Evolutionary conservation across 2,888 invertebrate genomes (phyloP), one percentile per base, ranked within the genome.

Genomic region (Microplitis manilae): DNA sequence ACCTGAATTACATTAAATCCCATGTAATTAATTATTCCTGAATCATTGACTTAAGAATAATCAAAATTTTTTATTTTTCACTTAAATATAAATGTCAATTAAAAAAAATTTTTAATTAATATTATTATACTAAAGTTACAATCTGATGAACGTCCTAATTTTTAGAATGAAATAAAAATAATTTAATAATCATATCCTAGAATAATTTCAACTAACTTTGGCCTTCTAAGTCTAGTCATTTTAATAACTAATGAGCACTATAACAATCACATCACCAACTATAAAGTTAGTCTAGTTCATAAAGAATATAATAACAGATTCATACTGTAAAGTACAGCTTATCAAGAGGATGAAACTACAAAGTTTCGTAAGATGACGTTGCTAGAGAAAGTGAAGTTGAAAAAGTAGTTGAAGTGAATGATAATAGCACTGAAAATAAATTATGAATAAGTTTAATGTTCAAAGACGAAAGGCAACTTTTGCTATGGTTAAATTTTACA

Each of bases 401-500:
- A 64, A 50, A 50, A 50, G 50, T 50, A 4, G 50, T 50, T 50
- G 50, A 50, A 50, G 50, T 50, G 50, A 50, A 50, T 50, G 50
- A 50, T 50, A 50, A 50, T 50, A 50, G 9, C 50, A 50, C 13
- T 8, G 67, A 76, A 59, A 70, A 76, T 61, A 17, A 38, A 15
- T 30, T 39, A 20, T 15, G 62, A 50, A 50, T 50, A 50, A 13
- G 9, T 50, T 50, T 50, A 50, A 9, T 50, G 13, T 13, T 50
- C 13, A 13, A 50, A 50, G 13, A 50, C 13, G 50, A 50, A 50
- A 69, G 60, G 39, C 30, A 72, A 68, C 9, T 61, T 72, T 67
- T 61, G 15, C 30, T 38, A 68, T 69, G 67, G 41, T n/a, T 70
- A 68, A 75, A 78, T 78, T 79, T 79, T 77, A 81, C 41, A 6